Conservation (phyloP, 2,113 vertebrate species). For the Lasiurus borealis region DNA sequence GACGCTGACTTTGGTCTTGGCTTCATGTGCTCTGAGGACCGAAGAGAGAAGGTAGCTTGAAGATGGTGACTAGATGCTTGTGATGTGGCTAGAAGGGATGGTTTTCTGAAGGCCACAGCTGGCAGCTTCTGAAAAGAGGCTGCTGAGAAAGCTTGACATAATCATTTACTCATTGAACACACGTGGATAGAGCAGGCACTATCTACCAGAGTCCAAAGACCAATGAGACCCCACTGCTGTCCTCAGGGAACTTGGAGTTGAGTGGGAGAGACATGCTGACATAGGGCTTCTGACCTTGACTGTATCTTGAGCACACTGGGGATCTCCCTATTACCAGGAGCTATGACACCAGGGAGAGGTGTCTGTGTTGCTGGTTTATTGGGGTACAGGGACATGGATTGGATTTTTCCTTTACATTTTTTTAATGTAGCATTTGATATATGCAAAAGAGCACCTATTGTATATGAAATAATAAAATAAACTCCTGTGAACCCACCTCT, state of each 20-base stretch:
- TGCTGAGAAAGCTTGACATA: not conserved
- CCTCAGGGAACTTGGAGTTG: not conserved
- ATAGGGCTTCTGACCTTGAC: not conserved
- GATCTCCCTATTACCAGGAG: not conserved
- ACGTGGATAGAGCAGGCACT: not conserved
- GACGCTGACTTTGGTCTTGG: not conserved
- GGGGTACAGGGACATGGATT: too few species aligned
- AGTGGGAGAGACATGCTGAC: not conserved
- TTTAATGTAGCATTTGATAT: not conserved
- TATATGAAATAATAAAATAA: not conserved
- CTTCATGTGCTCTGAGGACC: not conserved
- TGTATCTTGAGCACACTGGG: rapidly evolving
- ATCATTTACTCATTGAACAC: not conserved
- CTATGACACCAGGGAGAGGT: too few species aligned
- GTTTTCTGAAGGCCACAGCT: not conserved
- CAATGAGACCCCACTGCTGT: not conserved
- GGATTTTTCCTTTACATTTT: not conserved
- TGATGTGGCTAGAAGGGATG: not conserved
- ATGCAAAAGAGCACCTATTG: not conserved
- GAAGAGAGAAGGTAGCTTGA: not conserved
- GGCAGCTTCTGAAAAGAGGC: not conserved
- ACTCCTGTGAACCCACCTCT: not conserved
- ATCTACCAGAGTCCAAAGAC: not conserved
- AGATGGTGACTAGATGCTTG: not conserved
- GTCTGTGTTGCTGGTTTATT: not conserved